Conservation (phyloP, 2,113 vertebrate genomes). For the Malurus melanocephalus region DNA sequence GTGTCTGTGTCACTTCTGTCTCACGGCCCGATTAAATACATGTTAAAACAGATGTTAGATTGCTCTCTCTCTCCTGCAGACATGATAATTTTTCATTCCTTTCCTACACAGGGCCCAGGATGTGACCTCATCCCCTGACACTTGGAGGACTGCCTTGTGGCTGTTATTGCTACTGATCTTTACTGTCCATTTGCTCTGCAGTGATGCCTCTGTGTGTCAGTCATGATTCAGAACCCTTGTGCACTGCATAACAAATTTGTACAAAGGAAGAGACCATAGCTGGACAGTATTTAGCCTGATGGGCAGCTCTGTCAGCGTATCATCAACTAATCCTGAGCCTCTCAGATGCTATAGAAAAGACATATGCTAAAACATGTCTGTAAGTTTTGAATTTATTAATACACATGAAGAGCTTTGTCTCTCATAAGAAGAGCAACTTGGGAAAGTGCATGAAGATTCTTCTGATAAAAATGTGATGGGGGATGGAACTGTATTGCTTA, state of each 20-base stretch:
- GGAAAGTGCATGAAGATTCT: background rate
- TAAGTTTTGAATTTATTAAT: background rate
- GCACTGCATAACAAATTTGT: background rate
- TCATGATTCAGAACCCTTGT: background rate
- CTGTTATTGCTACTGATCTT: background rate
- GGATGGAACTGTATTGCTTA: background rate
- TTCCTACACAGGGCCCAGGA: accelerated
- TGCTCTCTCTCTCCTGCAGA: background rate
- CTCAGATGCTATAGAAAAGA: background rate
- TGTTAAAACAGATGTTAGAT: background rate
- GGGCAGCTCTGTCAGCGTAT: background rate
- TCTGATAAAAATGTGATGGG: background rate
- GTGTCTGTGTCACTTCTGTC: background rate
- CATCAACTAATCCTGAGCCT: background rate
- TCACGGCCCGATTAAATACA: background rate
- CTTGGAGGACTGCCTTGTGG: background rate
- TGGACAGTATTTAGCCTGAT: background rate
- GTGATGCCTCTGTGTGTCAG: background rate
- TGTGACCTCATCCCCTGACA: background rate
- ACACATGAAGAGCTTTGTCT: background rate
- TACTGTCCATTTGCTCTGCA: background rate
- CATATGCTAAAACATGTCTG: background rate
- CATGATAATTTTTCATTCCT: background rate
- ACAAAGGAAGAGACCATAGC: background rate
- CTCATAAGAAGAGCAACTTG: background rate